These are phyloP conservation scores for Mobula hypostoma DNA, from an alignment of 2,113 vertebrate species.

Conservation along the genomic window DNA sequence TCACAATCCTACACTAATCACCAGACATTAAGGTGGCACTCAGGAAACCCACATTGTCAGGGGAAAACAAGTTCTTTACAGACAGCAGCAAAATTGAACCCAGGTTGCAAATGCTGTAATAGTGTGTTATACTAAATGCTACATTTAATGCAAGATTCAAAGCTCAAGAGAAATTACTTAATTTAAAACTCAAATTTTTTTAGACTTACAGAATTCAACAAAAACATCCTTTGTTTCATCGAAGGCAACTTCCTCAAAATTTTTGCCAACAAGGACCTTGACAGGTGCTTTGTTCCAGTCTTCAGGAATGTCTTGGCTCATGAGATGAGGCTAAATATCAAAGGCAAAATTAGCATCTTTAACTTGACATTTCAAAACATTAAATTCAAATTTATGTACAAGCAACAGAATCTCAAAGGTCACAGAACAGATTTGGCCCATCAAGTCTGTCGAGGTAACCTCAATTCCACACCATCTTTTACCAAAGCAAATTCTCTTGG, in stretches of 20 bases:
- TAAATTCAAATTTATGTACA: background rate
- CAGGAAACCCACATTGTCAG: too few species aligned
- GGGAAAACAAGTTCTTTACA: too few species aligned
- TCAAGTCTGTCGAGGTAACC: too few species aligned
- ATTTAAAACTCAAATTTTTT: background rate
- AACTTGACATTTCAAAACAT: too few species aligned
- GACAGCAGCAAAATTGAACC: too few species aligned
- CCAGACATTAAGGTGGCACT: background rate
- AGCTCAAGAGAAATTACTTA: background rate
- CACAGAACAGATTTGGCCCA: too few species aligned
- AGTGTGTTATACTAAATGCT: too few species aligned
- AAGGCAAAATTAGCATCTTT: background rate
- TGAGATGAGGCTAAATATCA: constrained; percentile 77
- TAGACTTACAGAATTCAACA: constrained; percentile 87
- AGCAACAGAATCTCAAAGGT: too few species aligned
- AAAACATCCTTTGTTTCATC: constrained; percentile 83
- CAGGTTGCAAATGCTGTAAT: too few species aligned
- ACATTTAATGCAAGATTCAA: background rate
- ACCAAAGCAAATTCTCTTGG: too few species aligned
- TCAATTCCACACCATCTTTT: too few species aligned
- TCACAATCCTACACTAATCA: background rate
- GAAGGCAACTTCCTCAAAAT: constrained; percentile 90
- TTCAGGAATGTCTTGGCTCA: constrained; percentile 91
- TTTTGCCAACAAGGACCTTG: constrained; percentile 84
- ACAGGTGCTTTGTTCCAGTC: constrained; percentile 92